Evolutionary conservation across 2,888 invertebrate genomes (phyloP), one percentile per base, ranked within the genome.

Genomic region (Agrypnus murinus): DNA sequence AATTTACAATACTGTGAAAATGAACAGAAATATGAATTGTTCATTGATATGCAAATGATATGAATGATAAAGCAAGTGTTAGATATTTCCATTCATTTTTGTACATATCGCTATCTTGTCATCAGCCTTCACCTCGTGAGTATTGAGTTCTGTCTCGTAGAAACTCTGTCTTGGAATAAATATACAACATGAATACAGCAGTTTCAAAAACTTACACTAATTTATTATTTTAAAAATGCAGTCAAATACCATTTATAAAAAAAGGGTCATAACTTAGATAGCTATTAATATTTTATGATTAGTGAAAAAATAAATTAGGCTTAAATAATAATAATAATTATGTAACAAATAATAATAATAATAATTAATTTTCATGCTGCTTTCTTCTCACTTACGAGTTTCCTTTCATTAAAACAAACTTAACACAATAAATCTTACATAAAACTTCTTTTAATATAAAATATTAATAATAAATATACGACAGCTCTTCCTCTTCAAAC

Each of bases 101-200:
- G 14, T 62, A 64, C 19, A 65, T 31, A n/a, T 65, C 3, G 25
- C 48, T 55, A 48, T 50, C n/a, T 48, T 31, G 60, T 46, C 40
- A 79, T 84, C 84, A 84, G 84, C 84, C 84, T 84, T 84, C 80
- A 77, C 83, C 84, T 84, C 84, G 80, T 84, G 84, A 84, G 84
- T 84, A 84, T 83, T 82, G 81, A 79, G 79, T 78, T 72, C 73
- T 74, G 63, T 75, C 77, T 79, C 74, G 72, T 74, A 77, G 77
- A 80, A 79, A 80, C 77, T 74, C 74, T 73, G 69, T 55, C 69
- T 75, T 75, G 76, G 72, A 78, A 76, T 75, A 74, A 25, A 71
- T 74, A 63, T 77, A 74, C 65, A 73, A 43, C 63, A 62, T 55
- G 40, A 55, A 63, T 64, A 46, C 53, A 58, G 57, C 62, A 70